Evolutionary conservation across 2,113 vertebrate genomes (phyloP), one percentile per base, ranked within the genome.

Genomic region (Xyliphius kryptos): DNA sequence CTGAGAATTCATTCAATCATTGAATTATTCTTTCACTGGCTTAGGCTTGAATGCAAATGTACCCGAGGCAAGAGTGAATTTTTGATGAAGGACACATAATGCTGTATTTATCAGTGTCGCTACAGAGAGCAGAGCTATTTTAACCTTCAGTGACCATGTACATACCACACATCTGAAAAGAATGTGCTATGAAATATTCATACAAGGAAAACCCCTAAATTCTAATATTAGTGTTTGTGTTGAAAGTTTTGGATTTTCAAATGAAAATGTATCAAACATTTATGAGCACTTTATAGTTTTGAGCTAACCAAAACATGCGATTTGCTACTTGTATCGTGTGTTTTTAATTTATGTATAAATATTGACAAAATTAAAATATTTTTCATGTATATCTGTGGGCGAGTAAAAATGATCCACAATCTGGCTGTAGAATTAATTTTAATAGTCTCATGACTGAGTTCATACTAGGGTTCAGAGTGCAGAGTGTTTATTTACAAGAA

Each of bases 21-120:
- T 47, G 43, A 60, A 32, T 36, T 26, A 19, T 32, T 48, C 22
- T 60, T 49, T 13, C 1, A 26, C 44, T 32, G 22, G 12, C 44
- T 11, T n/a, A 47, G 22, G 41, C 56, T 46, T 32, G 58, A 61
- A 61, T 61, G 58, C 44, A 14, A 61, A 61, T 19, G 44, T 13
- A 49, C 19, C 41, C 43, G 15, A 46, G 16, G 10, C n/a, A 32
- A 14, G 7, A 22, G 14, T 12, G 14, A 32, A 13, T 16, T 38
- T 38, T 36, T 38, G 32, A 17, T 38, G 32, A 56, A 56, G 36
- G 53, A 56, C 11, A 7, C 5, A 12, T 55, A 11, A 12, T 38
- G n/a, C 15, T 55, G 36, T 37, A 54, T 56, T 40, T 56, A 56
- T 38, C 11, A 38, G 36, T 3, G 5, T 36, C 12, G 10, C 11